Evolutionary conservation across 2,113 vertebrate species (phyloP), one percentile per base, ranked within the genome.

Genomic region (Sterna hirundo): DNA sequence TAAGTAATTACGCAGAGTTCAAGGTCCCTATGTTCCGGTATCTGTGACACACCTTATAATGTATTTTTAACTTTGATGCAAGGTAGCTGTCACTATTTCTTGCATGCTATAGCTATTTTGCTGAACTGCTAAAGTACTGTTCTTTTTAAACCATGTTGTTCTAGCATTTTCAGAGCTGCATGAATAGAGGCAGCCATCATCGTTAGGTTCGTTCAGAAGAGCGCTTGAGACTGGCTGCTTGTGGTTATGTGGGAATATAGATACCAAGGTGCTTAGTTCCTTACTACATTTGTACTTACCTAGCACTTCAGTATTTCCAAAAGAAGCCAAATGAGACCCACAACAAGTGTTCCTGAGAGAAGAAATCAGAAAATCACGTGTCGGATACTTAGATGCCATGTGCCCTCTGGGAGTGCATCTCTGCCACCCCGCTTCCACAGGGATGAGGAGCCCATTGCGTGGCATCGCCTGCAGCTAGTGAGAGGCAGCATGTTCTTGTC

Each of bases 381-480:
- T 61, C 0, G 1, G 44, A 29, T 54, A 52, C 49, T 30, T 7
- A 30, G 9, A 11, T 40, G 22, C 38, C 10, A 0, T 13, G 17
- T 34, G 46, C 44, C 11, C 9, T 44, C 34, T 40, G 18, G 30
- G 54, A 17, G 11, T 58, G 15, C 36, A 79, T 60, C 38, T 61
- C 34, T 61, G n/a, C 55, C 4, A 4, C 36, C 72, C 44, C 1
- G 22, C 36, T 54, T 32, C 20, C 15, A 9, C 20, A 51, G 6
- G 4, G 5, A 8, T 27, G 47, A 60, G 60, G n/a, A 57, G 8
- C 19, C 26, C 13, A 0, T 58, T 65, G 13, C 5, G 1, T 47
- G 76, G 22, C 27, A 22, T 17, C 7, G 10, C 51, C 52, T 83
- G 22, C 65, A 72, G 40, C 54, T 72, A 22, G 40, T 10, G 60